Base-by-base conservation (phyloP, 2,888 invertebrate genomes). In the Hypsopygia costalis region DNA sequence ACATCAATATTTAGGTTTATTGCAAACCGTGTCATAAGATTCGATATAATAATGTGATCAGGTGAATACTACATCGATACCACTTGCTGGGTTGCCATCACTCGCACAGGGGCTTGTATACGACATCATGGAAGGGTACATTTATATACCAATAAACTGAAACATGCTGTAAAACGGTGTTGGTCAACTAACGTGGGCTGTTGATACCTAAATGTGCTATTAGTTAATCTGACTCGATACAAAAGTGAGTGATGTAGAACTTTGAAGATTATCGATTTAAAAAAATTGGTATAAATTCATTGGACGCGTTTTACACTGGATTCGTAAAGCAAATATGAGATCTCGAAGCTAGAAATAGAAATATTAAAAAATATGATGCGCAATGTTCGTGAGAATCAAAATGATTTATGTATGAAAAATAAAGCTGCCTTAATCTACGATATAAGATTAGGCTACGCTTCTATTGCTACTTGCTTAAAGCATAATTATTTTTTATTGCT, bases 91-190 rank as follows among this genome's bases (percentile, higher is more conserved):
- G n/a, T n/a, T n/a, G n/a, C n/a, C n/a, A n/a, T n/a, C n/a, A n/a
- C n/a, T n/a, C n/a, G n/a, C n/a, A n/a, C n/a, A n/a, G n/a, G n/a
- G n/a, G n/a, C n/a, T n/a, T n/a, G n/a, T n/a, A n/a, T n/a, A n/a
- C n/a, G n/a, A n/a, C n/a, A n/a, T n/a, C n/a, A n/a, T n/a, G n/a
- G n/a, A n/a, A 16, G 28, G 21, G 28, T 27, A 27, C 31, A 11
- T 48, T 53, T 59, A 65, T 62, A 69, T 60, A 50, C 67, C 72
- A 71, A 68, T 65, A 63, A 68, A 69, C 47, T 53, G 48, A 59
- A 46, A 56, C 75, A 74, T 76, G 74, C 74, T 61, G 58, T 68
- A 46, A 64, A 62, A 60, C 52, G 52, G 49, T 47, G 46, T 47
- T 45, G 35, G 34, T 44, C 16, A 16, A 3, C 47, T 44, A 47